Base-by-base conservation (phyloP, 2,113 vertebrate genomes). In the Hippolais icterina region DNA sequence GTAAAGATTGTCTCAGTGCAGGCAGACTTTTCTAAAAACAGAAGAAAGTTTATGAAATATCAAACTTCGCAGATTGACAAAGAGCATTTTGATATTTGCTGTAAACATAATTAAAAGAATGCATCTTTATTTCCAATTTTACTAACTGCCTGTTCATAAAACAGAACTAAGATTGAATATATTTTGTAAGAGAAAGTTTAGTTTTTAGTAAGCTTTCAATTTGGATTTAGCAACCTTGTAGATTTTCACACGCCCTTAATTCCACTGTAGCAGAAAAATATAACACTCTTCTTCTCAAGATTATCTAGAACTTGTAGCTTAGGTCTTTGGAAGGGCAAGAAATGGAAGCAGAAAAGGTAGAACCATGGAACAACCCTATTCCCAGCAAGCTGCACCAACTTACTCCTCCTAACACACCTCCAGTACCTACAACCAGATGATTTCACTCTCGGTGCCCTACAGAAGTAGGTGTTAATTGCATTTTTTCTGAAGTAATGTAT, bases 1-100 rank as follows among this genome's bases (percentile, higher is more conserved):
- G 93, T 93, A 99, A 96, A 93, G 98, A 99, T 96, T 99, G 97
- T 97, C 98, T 98, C 95, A 99, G 95, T 85, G 98, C 98, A 72
- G 99, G 98, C 57, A 99, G 98, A 97, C 98, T 99, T 97, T 99
- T 99, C 98, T 99, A 96, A 95, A 97, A 94, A 96, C 39, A 94
- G 47, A 88, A 92, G 31, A 89, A 75, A 92, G 41, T 83, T 93
- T 7, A 94, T 77, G 47, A 82, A 87, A 76, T 17, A 87, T 3
- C 66, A 89, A 13, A 63, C 46, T 74, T 31, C 77, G 33, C 23
- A 69, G 5, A 59, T 5, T 23, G 68, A 76, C 29, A 44, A 61
- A 81, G 53, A 50, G 4, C 23, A 44, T 19, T 71, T 66, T 70
- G 3, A 77, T 54, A 81, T 76, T 76, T 75, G 15, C 33, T 77